Base-by-base conservation (phyloP, 2,113 vertebrate species). In the Copsychus sechellarum region DNA sequence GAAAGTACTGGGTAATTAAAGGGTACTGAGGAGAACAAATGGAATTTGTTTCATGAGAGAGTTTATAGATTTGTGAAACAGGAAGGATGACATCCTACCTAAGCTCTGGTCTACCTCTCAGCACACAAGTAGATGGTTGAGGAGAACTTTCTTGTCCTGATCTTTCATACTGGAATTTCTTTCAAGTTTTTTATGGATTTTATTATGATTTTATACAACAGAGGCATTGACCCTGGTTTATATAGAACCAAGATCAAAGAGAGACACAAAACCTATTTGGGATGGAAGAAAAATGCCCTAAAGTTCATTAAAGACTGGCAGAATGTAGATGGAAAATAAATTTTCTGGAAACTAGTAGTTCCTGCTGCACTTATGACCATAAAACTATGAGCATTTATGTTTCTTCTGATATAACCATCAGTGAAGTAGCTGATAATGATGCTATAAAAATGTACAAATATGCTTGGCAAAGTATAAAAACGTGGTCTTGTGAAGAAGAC, bases 1-100 rank as follows among this genome's bases (percentile, higher is more conserved):
- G 47, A 50, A 82, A 90, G 64, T 61, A 58, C 29, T 90, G 71
- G 34, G 38, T 95, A 95, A 86, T 93, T 91, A 96, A 94, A 91
- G 85, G 74, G 21, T 81, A 93, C 79, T 34, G 51, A 89, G 66
- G 81, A 95, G 51, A 95, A 80, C 24, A 88, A 94, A 77, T 80
- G 47, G 77, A 69, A 76, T 72, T 93, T 71, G 17, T 91, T 92
- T 53, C 56, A 51, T n/a, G 31, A 54, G 13, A 86, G 22, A 12
- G 25, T 78, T 94, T 93, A 28, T 54, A 70, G 28, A 60, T 62
- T 74, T 88, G 33, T 73, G 79, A 81, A 88, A 66, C 2, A 17
- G 5, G 25, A 20, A 81, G 2, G 28, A 71, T 81, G 53, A 2
- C 40, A 48, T 91, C 60, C 51, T 53, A n/a, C 21, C 9, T 82